Percentiles rank a stretch among this genome's conserved stretches.
Evolutionary conservation across 2,888 invertebrate genomes (phyloP).

Genomic region (Agrochola lychnidis): DNA sequence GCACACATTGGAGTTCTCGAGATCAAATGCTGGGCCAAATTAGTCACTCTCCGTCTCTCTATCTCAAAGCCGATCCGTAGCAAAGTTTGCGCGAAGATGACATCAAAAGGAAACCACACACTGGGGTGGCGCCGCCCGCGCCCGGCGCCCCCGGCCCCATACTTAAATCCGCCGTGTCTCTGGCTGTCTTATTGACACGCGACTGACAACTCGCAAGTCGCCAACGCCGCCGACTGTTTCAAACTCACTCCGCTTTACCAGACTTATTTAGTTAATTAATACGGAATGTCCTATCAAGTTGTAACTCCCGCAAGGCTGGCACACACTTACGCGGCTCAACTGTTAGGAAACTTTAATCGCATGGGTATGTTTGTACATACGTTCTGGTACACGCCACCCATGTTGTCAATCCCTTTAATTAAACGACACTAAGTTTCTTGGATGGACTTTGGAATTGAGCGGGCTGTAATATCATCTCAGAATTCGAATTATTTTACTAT

Average conservation of each 20-base stretch:
- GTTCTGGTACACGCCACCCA: slow-evolving; percentile 69
- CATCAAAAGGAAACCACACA: slow-evolving; percentile 91
- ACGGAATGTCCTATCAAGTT: slow-evolving; percentile 89
- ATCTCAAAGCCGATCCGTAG: slow-evolving; percentile 91
- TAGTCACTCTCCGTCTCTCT: slow-evolving; percentile 91
- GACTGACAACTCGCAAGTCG: slow-evolving; percentile 88
- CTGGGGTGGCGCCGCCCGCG: slow-evolving; percentile 85
- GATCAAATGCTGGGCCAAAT: slow-evolving; percentile 91
- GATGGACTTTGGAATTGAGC: slow-evolving; percentile 70
- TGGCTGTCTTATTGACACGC: slow-evolving; percentile 90
- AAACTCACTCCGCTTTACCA: slow-evolving; percentile 84
- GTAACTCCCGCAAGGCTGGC: slow-evolving; percentile 85
- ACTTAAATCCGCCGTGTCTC: slow-evolving; percentile 89
- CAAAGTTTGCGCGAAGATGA: slow-evolving; percentile 91
- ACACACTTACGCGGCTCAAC: slow-evolving; percentile 82
- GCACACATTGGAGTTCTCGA: slow-evolving; percentile 86
- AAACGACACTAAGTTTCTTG: slow-evolving; percentile 76
- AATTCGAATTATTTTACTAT: slow-evolving; percentile 47
- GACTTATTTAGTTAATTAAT: slow-evolving; percentile 91
- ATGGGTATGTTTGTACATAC: slow-evolving; percentile 76
- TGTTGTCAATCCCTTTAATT: slow-evolving; percentile 82
- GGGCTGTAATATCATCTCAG: slow-evolving; percentile 63
- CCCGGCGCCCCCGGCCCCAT: slow-evolving; percentile 83
- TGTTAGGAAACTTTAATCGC: slow-evolving; percentile 86
- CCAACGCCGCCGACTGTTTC: slow-evolving; percentile 83